Base-by-base conservation (phyloP, 1,140 invertebrate genomes). In the Telenomus remus region DNA sequence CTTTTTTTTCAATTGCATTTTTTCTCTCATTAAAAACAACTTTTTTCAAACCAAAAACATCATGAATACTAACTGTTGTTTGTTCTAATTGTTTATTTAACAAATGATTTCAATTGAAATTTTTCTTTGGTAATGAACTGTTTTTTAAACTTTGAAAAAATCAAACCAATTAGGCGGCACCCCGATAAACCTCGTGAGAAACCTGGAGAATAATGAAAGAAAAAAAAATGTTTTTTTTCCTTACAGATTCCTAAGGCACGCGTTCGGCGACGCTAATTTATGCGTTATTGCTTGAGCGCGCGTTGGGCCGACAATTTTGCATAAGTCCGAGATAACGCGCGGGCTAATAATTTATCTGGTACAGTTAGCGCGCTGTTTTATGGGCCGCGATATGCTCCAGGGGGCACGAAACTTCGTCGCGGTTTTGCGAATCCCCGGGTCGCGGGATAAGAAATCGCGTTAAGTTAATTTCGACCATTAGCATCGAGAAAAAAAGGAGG, bases 381-480 rank as follows among this genome's bases (percentile, higher is more conserved):
- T 11, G 35, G 37, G 37, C n/a, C 50, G 56, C 65, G 65, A 69
- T 69, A 69, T 60, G 49, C 65, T 68, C 43, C 39, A 47, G 43
- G 55, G 55, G 14, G 63, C 54, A 43, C 47, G 56, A 68, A 68
- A 59, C 47, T 59, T 59, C 11, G 61, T 34, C 44, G 51, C 51
- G 57, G 34, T 61, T 61, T 43, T 37, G 43, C 49, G 49, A 43
- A 55, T 64, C 33, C 39, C 19, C 51, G 16, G 16, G 39, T 43
- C 34, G 46, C 51, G 61, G 46, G 27, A 39, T 53, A 59, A 44
- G 64, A 46, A 57, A 59, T 68, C 53, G 63, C 63, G 63, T 35
- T 46, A 59, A 53, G 64, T 66, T 66, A 56, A 66, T 66, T 66
- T 66, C 63, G 50, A 53, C 55, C 55, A 66, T 66, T 66, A 66